Conservation (phyloP, 2,888 invertebrate species). For the Trisateles emortualis region DNA sequence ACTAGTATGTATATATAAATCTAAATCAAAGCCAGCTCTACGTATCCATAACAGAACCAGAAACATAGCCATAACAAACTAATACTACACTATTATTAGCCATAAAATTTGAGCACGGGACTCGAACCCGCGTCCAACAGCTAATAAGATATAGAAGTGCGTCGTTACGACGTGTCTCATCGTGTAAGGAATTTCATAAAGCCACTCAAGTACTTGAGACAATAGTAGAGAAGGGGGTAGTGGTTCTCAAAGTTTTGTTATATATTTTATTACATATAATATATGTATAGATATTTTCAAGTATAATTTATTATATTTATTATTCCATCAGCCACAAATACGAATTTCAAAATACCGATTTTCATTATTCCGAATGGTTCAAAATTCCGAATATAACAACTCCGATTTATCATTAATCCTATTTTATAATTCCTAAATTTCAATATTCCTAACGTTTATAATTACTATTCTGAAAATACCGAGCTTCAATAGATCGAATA, state of each 20-base stretch:
- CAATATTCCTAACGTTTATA: too few species aligned
- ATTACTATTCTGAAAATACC: too few species aligned
- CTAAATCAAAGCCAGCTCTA: neutral
- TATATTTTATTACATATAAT: too few species aligned
- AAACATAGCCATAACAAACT: slow-evolving; percentile 21
- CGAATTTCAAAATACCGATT: too few species aligned
- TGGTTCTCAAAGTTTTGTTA: slow-evolving; percentile 32
- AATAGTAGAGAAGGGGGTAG: slow-evolving; percentile 12
- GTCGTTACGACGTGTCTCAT: slow-evolving; percentile 35
- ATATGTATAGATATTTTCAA: too few species aligned
- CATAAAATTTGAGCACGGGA: slow-evolving; percentile 29
- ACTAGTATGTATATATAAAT: too few species aligned
- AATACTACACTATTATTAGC: slow-evolving; percentile 28
- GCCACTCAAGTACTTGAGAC: slow-evolving; percentile 45
- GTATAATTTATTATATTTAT: neutral
- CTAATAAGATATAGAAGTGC: slow-evolving; percentile 39
- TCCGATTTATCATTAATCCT: too few species aligned
- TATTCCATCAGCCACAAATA: too few species aligned
- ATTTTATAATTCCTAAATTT: too few species aligned
- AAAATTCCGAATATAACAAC: too few species aligned
- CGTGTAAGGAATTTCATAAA: slow-evolving; percentile 55
- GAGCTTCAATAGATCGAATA: too few species aligned
- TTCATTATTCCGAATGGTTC: too few species aligned
- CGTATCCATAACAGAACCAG: neutral
- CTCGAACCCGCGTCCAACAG: slow-evolving; percentile 27